Evolutionary conservation across 2,797 vertebrate species (phyloP).

Genomic region (Sebastes hopkinsi): DNA sequence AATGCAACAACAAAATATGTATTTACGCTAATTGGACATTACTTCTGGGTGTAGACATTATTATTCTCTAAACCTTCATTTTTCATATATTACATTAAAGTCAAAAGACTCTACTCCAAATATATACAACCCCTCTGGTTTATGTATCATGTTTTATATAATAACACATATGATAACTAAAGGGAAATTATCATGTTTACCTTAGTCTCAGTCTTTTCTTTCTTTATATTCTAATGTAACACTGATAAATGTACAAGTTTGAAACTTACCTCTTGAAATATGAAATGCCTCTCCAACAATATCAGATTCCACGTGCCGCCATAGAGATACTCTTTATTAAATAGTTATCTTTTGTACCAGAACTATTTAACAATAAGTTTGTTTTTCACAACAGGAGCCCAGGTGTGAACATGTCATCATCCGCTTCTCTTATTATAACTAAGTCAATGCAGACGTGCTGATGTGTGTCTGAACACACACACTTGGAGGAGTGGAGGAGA

Average conservation of each 20-base stretch:
- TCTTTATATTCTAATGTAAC: not conserved
- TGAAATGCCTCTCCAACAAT: conserved; percentile 42
- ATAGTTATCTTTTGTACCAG: not conserved
- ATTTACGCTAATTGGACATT: not conserved
- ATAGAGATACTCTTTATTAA: conserved; percentile 30
- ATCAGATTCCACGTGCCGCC: conserved; percentile 59
- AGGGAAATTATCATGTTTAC: not conserved
- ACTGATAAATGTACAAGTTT: not conserved
- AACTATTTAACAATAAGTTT: not conserved
- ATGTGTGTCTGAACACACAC: conserved; percentile 3
- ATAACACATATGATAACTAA: not conserved
- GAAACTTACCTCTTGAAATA: conserved; percentile 65
- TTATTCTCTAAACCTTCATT: not conserved
- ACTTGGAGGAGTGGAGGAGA: conserved; percentile 42
- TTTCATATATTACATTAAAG: not conserved
- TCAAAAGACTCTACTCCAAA: not conserved
- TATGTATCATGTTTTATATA: not conserved
- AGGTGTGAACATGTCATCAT: conserved; percentile 60
- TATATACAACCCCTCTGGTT: not conserved
- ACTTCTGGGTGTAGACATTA: not conserved
- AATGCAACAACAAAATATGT: not conserved
- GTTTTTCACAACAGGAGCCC: conserved; percentile 14
- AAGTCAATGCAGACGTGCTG: conserved; percentile 9
- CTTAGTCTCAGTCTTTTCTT: not conserved
- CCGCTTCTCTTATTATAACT: conserved; percentile 50